Percentiles rank a stretch among this genome's conserved stretches.
phyloP scores from a whole-genome alignment of 2,888 invertebrate species.

The Gastrophysa polygoni region DNA sequence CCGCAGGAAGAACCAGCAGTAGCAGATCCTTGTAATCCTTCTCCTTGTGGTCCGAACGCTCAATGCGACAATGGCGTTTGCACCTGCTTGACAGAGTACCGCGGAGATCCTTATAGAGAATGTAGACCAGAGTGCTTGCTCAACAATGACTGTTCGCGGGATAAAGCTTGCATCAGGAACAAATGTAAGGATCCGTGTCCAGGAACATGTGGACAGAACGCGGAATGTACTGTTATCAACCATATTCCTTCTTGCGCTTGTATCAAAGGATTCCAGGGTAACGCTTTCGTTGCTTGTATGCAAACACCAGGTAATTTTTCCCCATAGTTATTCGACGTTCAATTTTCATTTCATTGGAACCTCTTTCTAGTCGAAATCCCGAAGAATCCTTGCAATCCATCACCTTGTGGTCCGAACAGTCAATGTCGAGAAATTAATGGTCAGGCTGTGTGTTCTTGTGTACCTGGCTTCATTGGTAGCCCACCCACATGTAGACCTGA shows the following conservation, averaged over 20 bases:
- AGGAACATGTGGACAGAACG: constrained; percentile 77
- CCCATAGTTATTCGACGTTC: too few species aligned
- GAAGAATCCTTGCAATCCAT: constrained; percentile 66
- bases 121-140: constrained; percentile 82
- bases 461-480: constrained; percentile 74
- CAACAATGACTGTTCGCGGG: constrained; percentile 74
- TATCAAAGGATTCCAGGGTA: constrained; percentile 73
- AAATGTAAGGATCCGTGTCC: constrained; percentile 81
- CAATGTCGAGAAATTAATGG: constrained; percentile 69
- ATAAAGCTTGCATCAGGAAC: constrained; percentile 76
- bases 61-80: constrained; percentile 80
- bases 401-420: constrained; percentile 73
- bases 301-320: constrained; percentile 59
- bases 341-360: too few species aligned
- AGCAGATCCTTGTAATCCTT: constrained; percentile 75
- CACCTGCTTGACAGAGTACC: constrained; percentile 74
- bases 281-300: constrained; percentile 71
- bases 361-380: constrained; percentile 27
- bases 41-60: constrained; percentile 81
- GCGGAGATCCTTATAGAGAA: constrained; percentile 78
- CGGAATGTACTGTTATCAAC: constrained; percentile 76
- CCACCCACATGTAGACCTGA: constrained; percentile 80
- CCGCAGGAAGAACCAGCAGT: not conserved
- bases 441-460: constrained; percentile 73
- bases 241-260: constrained; percentile 81